Percentiles rank a stretch among this genome's conserved stretches.
phyloP scores from a whole-genome alignment of 1,140 invertebrate species.

The Drosophila oshimai region DNA sequence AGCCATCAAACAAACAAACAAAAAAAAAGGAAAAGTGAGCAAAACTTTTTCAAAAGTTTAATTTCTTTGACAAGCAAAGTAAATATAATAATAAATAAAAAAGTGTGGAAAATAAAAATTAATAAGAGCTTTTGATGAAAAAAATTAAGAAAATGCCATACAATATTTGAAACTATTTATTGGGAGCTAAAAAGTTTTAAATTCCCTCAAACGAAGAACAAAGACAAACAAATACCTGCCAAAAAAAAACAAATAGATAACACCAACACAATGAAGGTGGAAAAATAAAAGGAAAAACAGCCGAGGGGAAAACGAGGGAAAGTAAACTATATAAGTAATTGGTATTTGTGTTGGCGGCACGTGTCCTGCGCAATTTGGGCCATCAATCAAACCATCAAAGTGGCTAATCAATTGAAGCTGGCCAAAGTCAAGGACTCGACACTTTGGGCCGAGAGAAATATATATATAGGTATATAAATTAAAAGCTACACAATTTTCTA shows the following conservation, averaged over 20 bases:
- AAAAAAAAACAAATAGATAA: neutral
- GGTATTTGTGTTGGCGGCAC: constrained; percentile 13
- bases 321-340: constrained; percentile 2
- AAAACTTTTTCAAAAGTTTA: too few relatives aligned
- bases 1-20: too few relatives aligned
- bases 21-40: neutral
- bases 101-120: neutral
- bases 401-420: constrained; percentile 36
- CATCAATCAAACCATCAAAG: constrained; percentile 43
- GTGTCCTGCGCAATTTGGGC: constrained; percentile 5
- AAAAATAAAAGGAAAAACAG: neutral
- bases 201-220: too few relatives aligned
- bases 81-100: too few relatives aligned
- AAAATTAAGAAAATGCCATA: too few relatives aligned
- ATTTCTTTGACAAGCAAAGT: too few relatives aligned
- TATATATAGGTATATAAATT: neutral
- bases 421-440: neutral
- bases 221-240: too few relatives aligned
- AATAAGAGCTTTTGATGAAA: neutral
- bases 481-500: neutral
- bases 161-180: too few relatives aligned
- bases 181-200: too few relatives aligned
- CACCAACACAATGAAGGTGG: neutral
- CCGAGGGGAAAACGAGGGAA: too few relatives aligned
- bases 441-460: neutral